phyloP scores from a whole-genome alignment of 2,797 vertebrate genomes.

The Intellagama lesueurii region DNA sequence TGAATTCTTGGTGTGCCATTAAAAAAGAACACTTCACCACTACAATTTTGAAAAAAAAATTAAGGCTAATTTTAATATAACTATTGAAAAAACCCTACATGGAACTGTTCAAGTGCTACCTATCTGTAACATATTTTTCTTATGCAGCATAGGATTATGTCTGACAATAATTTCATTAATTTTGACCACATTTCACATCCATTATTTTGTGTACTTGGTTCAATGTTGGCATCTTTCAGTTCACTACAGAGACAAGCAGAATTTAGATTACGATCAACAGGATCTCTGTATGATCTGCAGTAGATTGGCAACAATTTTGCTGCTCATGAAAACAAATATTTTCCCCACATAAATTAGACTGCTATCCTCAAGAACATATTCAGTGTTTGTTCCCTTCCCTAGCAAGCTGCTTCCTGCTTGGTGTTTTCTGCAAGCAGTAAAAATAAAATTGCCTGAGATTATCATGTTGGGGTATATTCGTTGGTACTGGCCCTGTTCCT shows the following conservation, averaged over 20 bases:
- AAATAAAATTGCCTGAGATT: background rate
- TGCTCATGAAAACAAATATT: background rate
- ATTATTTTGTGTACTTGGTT: background rate
- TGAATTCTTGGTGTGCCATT: background rate
- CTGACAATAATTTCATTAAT: background rate
- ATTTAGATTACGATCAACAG: background rate
- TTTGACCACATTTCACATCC: background rate
- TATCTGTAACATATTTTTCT: background rate
- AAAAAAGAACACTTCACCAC: accelerated
- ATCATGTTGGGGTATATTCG: no score
- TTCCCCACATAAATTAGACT: background rate
- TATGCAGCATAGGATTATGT: background rate
- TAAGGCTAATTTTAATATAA: background rate
- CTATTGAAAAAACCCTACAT: background rate
- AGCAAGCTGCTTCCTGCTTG: background rate
- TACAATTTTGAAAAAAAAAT: background rate
- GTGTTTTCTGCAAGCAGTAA: background rate
- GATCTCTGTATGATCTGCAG: background rate
- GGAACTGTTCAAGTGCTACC: background rate
- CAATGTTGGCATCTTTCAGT: background rate
- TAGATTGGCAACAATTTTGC: background rate
- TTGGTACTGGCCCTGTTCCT: background rate
- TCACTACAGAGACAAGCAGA: background rate
- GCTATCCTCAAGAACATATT: background rate
- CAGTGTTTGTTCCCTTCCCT: no score